Evolutionary conservation across 37 sponge, comb jelly and placozoan species (phyloP).

Genomic region (Hexactinellida sp.): DNA sequence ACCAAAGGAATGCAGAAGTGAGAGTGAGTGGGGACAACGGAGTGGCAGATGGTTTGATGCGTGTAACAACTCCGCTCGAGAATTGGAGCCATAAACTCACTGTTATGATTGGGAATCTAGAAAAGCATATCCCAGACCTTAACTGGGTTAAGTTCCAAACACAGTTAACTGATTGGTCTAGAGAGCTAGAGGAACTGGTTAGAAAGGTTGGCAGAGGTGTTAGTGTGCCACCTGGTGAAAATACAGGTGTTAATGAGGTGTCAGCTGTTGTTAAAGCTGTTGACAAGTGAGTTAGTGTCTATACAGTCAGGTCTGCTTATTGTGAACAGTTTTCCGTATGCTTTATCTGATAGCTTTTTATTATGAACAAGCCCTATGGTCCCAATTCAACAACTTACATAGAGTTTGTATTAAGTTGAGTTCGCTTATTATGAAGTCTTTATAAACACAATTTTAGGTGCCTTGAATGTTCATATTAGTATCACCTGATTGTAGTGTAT

Average conservation of each 20-base stretch:
- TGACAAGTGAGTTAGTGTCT: conserved; percentile 10
- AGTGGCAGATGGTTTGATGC: conserved; percentile 48
- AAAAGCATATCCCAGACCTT: background rate
- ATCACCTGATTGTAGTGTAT: too few relatives aligned
- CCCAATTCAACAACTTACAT: too few relatives aligned
- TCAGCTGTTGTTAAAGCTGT: background rate
- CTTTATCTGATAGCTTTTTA: too few relatives aligned
- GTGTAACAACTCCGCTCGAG: conserved; percentile 54
- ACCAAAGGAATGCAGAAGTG: conserved; percentile 1
- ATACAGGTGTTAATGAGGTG: background rate
- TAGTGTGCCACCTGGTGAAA: background rate
- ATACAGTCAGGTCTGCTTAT: too few relatives aligned
- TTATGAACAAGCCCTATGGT: too few relatives aligned
- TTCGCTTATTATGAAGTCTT: too few relatives aligned
- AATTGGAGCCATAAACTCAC: conserved; percentile 31
- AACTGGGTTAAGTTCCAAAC: conserved; percentile 4
- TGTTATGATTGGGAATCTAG: conserved; percentile 7
- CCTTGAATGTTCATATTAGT: too few relatives aligned
- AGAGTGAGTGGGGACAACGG: conserved; percentile 76
- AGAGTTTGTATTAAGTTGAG: too few relatives aligned
- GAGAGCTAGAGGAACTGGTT: background rate
- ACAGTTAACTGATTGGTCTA: background rate
- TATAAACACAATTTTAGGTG: too few relatives aligned
- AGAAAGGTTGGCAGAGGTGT: background rate
- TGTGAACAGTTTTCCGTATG: too few relatives aligned